phyloP scores from a whole-genome alignment of 2,113 vertebrate species.

The Rhynchomys soricoides region DNA sequence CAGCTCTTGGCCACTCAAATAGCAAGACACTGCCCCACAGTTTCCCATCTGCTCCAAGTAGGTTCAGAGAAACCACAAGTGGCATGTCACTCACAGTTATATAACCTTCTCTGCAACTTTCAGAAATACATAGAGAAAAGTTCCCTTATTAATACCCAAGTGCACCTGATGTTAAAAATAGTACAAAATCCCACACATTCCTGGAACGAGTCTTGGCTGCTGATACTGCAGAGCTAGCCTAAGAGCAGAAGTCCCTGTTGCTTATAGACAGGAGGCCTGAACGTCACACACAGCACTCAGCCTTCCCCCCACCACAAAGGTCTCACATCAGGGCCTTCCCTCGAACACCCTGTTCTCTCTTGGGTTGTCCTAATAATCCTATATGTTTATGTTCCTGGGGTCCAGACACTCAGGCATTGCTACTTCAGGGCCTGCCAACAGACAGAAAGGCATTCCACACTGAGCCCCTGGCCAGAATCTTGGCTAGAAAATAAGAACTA shows the following conservation, averaged over 20 bases:
- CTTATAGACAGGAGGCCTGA: neutral
- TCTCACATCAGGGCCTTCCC: too few species aligned
- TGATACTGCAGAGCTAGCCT: neutral
- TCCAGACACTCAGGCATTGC: neutral
- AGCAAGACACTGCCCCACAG: neutral
- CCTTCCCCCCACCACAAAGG: neutral
- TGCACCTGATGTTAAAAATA: neutral
- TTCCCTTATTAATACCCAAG: neutral
- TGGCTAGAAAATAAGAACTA: constrained; percentile 2
- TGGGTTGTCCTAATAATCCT: too few species aligned
- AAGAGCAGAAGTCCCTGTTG: neutral
- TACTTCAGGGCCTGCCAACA: neutral
- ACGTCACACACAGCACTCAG: neutral
- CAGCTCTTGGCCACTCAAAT: neutral
- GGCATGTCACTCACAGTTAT: neutral
- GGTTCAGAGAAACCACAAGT: neutral
- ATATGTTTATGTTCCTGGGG: neutral
- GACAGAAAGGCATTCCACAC: neutral
- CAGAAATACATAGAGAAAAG: constrained; percentile 9
- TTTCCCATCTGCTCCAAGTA: constrained; percentile 8
- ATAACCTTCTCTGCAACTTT: neutral
- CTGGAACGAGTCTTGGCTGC: neutral
- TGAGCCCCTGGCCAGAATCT: neutral
- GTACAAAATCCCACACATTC: neutral
- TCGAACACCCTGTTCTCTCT: neutral